phyloP scores from a whole-genome alignment of 1,140 invertebrate species.

The Eriocheir sinensis region DNA sequence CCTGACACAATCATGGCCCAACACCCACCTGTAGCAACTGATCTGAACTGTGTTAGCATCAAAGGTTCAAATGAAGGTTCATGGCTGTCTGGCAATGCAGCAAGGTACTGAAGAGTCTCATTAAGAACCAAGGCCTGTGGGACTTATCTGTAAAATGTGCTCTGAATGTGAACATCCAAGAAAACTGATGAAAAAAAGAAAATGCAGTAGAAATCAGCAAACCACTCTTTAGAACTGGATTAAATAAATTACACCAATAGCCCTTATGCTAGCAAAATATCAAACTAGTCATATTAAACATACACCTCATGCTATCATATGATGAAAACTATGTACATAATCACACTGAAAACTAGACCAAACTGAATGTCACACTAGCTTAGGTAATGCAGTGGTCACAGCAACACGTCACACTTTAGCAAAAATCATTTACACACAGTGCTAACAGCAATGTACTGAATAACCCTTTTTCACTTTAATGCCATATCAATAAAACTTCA shows the following conservation, averaged over 20 bases:
- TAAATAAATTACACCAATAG: conserved; percentile 14
- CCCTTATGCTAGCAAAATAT: background rate
- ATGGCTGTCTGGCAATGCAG: too few relatives aligned
- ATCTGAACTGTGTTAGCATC: too few relatives aligned
- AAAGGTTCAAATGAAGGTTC: background rate
- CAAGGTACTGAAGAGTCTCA: background rate
- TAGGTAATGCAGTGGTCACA: background rate
- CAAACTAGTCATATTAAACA: background rate
- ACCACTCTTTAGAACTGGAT: background rate
- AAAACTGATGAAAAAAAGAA: background rate
- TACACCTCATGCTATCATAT: background rate
- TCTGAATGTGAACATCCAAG: background rate
- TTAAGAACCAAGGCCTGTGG: too few relatives aligned
- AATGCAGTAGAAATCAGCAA: background rate
- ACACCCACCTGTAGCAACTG: too few relatives aligned
- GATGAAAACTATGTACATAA: background rate
- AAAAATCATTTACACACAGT: too few relatives aligned
- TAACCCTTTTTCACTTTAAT: background rate
- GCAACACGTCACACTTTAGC: too few relatives aligned
- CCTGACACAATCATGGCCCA: too few relatives aligned
- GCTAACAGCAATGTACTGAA: too few relatives aligned
- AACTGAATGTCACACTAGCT: background rate
- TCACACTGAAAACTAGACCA: background rate
- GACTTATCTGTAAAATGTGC: too few relatives aligned
- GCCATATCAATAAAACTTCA: background rate